Conservation (phyloP, 2,113 vertebrate genomes). For the Saccopteryx bilineata region DNA sequence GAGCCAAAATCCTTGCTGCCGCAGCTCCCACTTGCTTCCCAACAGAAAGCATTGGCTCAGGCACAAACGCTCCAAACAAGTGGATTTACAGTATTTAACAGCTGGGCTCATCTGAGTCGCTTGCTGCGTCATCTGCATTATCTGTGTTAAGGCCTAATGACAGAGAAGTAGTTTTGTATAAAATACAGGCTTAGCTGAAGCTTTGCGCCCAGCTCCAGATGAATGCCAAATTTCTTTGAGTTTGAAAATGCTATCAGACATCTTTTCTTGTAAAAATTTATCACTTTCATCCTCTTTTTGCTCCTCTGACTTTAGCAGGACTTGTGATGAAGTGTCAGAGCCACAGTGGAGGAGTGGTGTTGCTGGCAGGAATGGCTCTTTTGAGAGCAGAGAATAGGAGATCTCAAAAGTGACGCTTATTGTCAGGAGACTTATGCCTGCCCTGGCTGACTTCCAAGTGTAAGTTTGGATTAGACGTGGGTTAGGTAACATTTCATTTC, state of each 20-base stretch:
- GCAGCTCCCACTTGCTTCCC: background rate
- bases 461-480: constrained; percentile 55
- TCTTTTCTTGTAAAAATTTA: constrained; percentile 56
- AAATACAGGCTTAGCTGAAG: constrained; percentile 46
- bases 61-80: constrained; percentile 4
- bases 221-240: constrained; percentile 48
- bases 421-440: constrained; percentile 49
- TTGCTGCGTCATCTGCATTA: background rate
- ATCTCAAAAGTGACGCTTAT: constrained; percentile 67
- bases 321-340: constrained; percentile 59
- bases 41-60: constrained; percentile 46
- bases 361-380: constrained; percentile 37
- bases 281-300: constrained; percentile 54
- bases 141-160: constrained; percentile 29
- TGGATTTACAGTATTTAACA: constrained; percentile 27
- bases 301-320: constrained; percentile 52
- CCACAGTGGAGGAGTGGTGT: background rate
- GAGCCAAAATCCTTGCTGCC: background rate
- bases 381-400: constrained; percentile 71
- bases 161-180: constrained; percentile 57
- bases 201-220: background rate
- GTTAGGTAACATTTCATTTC: constrained; percentile 76
- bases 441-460: constrained; percentile 71
- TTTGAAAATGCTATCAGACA: constrained; percentile 68
- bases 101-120: background rate